Base-by-base conservation (phyloP, 2,888 invertebrate genomes). In the Trachelus troglodyta region DNA sequence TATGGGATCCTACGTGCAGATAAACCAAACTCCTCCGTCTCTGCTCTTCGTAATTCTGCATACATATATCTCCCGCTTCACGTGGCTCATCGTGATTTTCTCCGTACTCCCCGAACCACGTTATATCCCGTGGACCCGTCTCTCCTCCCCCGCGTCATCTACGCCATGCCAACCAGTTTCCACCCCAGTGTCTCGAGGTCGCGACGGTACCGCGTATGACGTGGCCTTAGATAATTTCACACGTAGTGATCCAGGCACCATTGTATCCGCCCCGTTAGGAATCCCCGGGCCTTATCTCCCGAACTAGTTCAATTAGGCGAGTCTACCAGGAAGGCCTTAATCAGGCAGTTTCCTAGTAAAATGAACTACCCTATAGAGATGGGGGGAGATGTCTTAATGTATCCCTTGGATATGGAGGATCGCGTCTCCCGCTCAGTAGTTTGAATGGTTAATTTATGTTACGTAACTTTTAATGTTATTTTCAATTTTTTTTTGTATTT, bases 141-240 rank as follows among this genome's bases (percentile, higher is more conserved):
- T 37, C 31, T 30, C 75, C 73, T 33, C 35, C 11, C 12, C 0
- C 23, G 11, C 75, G 12, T 35, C 12, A 23, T 68, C 37, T 12
- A 9, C 11, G 12, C 37, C 37, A 37, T 33, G 75, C 34, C 34
- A 31, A 40, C 69, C 69, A 69, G 56, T 69, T 78, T 75, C 71
- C 30, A 75, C 68, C 75, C 35, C 31, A 75, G 79, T 78, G 69
- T 77, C 76, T 76, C 78, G 78, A 81, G 82, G 83, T 80, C 82
- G 77, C 74, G 78, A 75, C 74, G 69, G 76, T 74, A 71, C 79
- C 37, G 79, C 81, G 80, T 80, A 81, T 78, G 79, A 81, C 77
- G 82, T 80, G 80, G 79, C 85, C 81, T 82, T 80, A 81, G 82
- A 85, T 85, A 82, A 85, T 85, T 85, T 85, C 77, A 82, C 81